A percentile compares a stretch with the other conserved stretches of the same genome.
Evolutionary conservation across 2,113 vertebrate species (phyloP).

Genomic region (Dinomys branickii): DNA sequence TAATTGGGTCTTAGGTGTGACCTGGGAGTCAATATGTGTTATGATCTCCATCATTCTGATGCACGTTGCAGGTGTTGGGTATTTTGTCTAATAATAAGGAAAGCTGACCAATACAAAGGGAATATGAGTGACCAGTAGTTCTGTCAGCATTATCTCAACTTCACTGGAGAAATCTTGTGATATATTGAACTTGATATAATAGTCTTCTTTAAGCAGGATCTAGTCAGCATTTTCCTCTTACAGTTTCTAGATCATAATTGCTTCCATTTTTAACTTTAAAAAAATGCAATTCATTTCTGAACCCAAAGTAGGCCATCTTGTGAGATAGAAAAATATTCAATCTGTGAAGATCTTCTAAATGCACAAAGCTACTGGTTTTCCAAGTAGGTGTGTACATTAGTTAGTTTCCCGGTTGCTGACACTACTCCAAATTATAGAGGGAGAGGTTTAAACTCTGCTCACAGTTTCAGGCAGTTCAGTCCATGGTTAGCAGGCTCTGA

Average conservation of each 20-base stretch:
- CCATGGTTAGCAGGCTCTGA: not conserved
- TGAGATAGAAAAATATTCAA: not conserved
- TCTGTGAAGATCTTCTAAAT: slow-evolving; percentile 16
- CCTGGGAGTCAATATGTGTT: not conserved
- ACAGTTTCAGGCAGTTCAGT: not conserved
- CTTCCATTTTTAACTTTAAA: not conserved
- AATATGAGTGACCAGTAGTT: not conserved
- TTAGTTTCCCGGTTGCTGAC: not conserved
- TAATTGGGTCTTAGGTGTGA: not conserved
- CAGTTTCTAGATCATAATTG: slow-evolving; percentile 29
- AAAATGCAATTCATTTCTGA: slow-evolving; percentile 42
- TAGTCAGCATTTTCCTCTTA: slow-evolving; percentile 21
- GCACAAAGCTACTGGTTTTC: not conserved
- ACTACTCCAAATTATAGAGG: not conserved
- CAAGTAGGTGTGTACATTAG: not conserved
- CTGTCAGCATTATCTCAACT: not conserved
- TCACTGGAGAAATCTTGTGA: not conserved
- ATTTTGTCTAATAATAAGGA: not conserved
- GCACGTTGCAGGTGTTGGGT: too few relatives aligned
- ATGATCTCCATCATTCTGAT: not conserved
- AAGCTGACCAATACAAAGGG: not conserved
- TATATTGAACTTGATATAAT: not conserved
- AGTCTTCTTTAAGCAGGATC: not conserved
- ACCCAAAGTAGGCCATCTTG: slow-evolving; percentile 37
- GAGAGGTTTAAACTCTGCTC: not conserved